These are phyloP conservation scores for Bubo bubo DNA, from an alignment of 2,113 vertebrate species.

Conservation along the genomic window DNA sequence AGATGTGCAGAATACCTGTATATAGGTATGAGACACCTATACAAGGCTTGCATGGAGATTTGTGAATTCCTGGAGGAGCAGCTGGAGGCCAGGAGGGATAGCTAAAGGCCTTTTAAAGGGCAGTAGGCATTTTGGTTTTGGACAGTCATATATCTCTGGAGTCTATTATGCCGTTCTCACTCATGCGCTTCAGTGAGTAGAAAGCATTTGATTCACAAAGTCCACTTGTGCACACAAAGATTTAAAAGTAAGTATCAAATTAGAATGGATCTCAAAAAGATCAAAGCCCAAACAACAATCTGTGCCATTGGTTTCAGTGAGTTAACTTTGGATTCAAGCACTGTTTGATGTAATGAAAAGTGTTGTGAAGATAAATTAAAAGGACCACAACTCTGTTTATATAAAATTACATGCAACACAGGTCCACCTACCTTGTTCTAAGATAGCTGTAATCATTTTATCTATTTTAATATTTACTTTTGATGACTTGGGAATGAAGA, in stretches of 20 bases:
- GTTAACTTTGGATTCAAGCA: not conserved
- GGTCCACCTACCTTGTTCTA: not conserved
- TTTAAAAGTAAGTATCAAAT: not conserved
- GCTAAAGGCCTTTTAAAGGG: not conserved
- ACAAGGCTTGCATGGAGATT: not conserved
- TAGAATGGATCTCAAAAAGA: not conserved
- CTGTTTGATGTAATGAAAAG: not conserved
- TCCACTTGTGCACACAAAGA: not conserved
- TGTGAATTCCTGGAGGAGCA: not conserved
- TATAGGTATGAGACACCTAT: not conserved
- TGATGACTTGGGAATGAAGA: not conserved
- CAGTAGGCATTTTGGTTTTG: not conserved
- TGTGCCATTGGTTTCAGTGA: not conserved
- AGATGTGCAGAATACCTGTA: not conserved
- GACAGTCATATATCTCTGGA: not conserved
- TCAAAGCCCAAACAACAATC: not conserved
- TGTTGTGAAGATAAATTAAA: not conserved
- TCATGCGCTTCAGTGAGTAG: not conserved
- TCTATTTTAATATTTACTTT: constrained; percentile 25
- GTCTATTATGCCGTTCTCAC: not conserved
- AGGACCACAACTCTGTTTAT: not conserved
- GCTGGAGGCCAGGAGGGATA: not conserved
- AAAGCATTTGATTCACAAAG: not conserved
- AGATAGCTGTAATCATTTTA: not conserved
- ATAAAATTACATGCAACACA: not conserved